phyloP scores from a whole-genome alignment of 1,140 invertebrate genomes.

The Batillaria attramentaria region DNA sequence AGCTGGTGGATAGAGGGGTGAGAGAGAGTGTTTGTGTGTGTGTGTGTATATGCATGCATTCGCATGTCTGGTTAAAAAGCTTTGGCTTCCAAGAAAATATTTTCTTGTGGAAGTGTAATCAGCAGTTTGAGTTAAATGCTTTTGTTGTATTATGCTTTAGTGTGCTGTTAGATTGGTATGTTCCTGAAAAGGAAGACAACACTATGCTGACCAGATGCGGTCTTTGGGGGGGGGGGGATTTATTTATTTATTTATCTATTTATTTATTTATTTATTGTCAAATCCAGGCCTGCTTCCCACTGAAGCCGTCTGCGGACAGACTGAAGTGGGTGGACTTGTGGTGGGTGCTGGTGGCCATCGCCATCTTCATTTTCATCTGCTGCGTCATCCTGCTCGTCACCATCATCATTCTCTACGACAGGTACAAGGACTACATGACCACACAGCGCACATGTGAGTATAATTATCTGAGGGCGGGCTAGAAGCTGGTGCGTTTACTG shows the following conservation, averaged over 20 bases:
- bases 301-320: constrained; percentile 26
- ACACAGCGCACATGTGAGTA: constrained; percentile 18
- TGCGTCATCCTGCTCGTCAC: constrained; percentile 56
- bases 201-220: too few relatives aligned
- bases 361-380: constrained; percentile 64
- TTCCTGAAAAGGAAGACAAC: too few relatives aligned
- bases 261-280: neutral
- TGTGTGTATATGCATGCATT: too few relatives aligned
- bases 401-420: constrained; percentile 50
- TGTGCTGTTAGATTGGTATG: too few relatives aligned
- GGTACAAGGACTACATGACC: constrained; percentile 39
- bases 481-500: too few relatives aligned
- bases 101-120: neutral
- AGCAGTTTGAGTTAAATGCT: neutral
- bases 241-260: too few relatives aligned
- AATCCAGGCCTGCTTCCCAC: constrained; percentile 60
- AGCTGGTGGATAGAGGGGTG: constrained; percentile 30
- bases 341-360: constrained; percentile 65
- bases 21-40: constrained; percentile 9
- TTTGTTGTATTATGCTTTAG: neutral
- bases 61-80: too few relatives aligned
- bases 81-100: neutral
- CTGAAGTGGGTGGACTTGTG: constrained; percentile 58
- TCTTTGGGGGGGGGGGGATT: too few relatives aligned
- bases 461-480: too few relatives aligned